Evolutionary conservation across 2,113 vertebrate species (phyloP).

Genomic region (Peromyscus californicus): DNA sequence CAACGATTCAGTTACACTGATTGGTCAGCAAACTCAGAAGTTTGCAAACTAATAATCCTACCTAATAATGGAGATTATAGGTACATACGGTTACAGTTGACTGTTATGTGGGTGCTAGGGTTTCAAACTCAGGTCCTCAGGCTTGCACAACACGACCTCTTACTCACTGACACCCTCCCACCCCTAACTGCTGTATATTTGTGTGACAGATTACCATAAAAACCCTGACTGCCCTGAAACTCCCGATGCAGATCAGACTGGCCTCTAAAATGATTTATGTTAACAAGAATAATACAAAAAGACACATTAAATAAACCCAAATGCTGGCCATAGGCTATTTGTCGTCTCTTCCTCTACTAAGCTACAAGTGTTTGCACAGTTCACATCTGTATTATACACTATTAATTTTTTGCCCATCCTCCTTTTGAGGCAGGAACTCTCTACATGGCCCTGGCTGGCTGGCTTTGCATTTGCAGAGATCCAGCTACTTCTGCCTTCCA

Average conservation of each 20-base stretch:
- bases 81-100: not conserved
- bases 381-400: not conserved
- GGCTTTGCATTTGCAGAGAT: not conserved
- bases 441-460: not conserved
- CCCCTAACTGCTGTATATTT: not conserved
- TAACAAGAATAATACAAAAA: not conserved
- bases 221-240: not conserved
- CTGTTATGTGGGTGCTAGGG: not conserved
- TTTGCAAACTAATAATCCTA: not conserved
- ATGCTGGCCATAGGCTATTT: not conserved
- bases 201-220: not conserved
- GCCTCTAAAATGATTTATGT: conserved; percentile 1
- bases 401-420: not conserved
- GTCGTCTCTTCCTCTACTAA: too few relatives aligned
- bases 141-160: not conserved
- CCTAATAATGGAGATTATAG: not conserved
- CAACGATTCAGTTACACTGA: not conserved
- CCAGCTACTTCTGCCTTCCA: not conserved
- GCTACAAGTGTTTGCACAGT: not conserved
- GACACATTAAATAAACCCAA: not conserved
- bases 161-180: not conserved
- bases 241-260: not conserved
- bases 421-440: not conserved
- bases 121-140: not conserved
- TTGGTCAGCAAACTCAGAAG: not conserved